Evolutionary conservation across 2,113 vertebrate species (phyloP), one percentile per base, ranked within the genome.

Genomic region (Agelaius tricolor): DNA sequence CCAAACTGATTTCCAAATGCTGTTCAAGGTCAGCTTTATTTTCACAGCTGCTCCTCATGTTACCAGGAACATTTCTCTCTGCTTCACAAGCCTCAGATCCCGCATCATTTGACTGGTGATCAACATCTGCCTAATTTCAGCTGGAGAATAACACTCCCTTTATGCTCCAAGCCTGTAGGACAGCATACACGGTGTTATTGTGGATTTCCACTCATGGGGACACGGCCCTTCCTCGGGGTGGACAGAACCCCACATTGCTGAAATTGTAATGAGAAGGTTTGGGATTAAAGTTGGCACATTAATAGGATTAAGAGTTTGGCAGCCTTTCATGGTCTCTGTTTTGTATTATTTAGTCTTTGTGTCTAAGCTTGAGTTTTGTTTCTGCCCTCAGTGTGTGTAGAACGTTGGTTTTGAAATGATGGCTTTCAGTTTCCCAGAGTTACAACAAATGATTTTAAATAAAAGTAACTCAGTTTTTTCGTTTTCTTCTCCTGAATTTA

Each of bases 31-130:
- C 85, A 75, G 63, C 57, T 86, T 87, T 90, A 51, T 94, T 93
- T 97, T 96, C 61, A 95, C 96, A 97, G 95, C 95, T 96, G 96
- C 94, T 87, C 26, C 93, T 89, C 43, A 3, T 72, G 90, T 95
- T 92, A 95, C 88, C 91, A 95, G 85, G 81, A 95, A 72, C 89
- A 87, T 87, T 95, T 94, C 91, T 86, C 72, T 63, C 73, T 84
- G 59, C 82, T 75, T 94, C 85, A 39, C 93, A 68, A 97, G 94
- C 92, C 92, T 90, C 94, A 84, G 87, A 78, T 81, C 61, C 96
- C 94, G 94, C 94, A 96, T 91, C 87, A 88, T 85, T 96, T 71
- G 85, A 63, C 75, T 91, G 72, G 79, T 39, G 65, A 93, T 96
- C 94, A 89, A 78, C 92, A 93, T 96, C 95, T 95, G 93, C 92